These are phyloP conservation scores for Mythimna loreyi DNA, from an alignment of 2,888 invertebrate genomes.

Conservation along the genomic window DNA sequence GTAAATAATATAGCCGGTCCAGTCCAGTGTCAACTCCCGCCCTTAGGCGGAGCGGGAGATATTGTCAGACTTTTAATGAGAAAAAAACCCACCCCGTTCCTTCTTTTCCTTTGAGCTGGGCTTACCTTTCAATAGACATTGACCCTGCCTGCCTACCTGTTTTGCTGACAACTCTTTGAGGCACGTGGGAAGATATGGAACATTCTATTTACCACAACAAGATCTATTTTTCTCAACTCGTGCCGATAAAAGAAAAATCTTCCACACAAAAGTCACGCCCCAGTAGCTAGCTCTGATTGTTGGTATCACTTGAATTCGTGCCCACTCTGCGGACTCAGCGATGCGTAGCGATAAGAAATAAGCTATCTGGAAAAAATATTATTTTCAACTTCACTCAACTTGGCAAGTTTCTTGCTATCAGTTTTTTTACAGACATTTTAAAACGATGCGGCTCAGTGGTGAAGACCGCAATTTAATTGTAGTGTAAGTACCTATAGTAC, in stretches of 20 bases:
- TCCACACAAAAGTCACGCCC: conserved; percentile 5
- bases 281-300: conserved; percentile 9
- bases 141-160: too few species aligned
- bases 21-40: too few species aligned
- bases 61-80: too few species aligned
- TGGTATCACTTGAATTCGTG: conserved; percentile 33
- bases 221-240: background rate
- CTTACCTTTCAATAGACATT: too few species aligned
- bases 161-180: too few species aligned
- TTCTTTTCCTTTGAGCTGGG: too few species aligned
- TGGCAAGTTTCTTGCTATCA: conserved; percentile 13
- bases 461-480: background rate
- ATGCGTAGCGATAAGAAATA: conserved; percentile 39
- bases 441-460: background rate
- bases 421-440: background rate
- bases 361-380: conserved; percentile 37
- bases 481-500: too few species aligned
- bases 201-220: background rate
- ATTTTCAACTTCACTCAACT: conserved; percentile 25
- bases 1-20: too few species aligned
- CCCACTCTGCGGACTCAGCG: conserved; percentile 28
- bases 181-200: too few species aligned
- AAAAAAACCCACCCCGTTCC: too few species aligned
- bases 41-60: too few species aligned
- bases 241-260: background rate